Evolutionary conservation across 2,797 vertebrate species (phyloP).

Genomic region (Tiaroga cobitis): DNA sequence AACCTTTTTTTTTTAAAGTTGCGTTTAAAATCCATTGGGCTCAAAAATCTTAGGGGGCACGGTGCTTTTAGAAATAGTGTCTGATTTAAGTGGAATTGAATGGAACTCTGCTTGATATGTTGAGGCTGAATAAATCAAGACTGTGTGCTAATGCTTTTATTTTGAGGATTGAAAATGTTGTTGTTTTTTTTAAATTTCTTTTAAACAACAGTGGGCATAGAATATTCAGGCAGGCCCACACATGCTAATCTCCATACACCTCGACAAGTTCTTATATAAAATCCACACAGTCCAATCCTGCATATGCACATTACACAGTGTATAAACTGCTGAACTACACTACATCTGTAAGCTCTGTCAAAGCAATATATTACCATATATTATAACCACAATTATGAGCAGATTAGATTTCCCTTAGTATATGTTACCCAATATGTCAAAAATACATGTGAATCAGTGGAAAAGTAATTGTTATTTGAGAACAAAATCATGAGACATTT

Average conservation of each 20-base stretch:
- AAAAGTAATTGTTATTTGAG: slow-evolving; percentile 10
- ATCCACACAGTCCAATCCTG: slow-evolving; percentile 47
- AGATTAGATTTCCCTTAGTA: slow-evolving; percentile 45
- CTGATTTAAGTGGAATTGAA: not conserved
- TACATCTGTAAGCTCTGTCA: slow-evolving; percentile 18
- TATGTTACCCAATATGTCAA: slow-evolving; percentile 35
- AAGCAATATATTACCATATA: slow-evolving; percentile 50
- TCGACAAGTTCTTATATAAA: slow-evolving; percentile 60
- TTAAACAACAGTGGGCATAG: slow-evolving; percentile 58
- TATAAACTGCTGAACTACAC: slow-evolving; percentile 36
- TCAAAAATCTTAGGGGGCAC: not conserved
- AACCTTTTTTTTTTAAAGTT: not conserved
- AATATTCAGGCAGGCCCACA: slow-evolving; percentile 64
- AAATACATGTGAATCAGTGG: slow-evolving; percentile 14
- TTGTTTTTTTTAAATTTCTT: not conserved
- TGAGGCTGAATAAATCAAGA: slow-evolving; percentile 1
- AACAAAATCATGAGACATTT: slow-evolving; percentile 25
- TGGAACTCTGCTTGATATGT: slow-evolving; percentile 3
- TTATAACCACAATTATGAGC: slow-evolving; percentile 45
- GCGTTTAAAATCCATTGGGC: not conserved
- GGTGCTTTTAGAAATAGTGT: not conserved
- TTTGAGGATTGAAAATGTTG: slow-evolving; percentile 39
- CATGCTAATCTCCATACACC: slow-evolving; percentile 57
- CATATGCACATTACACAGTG: slow-evolving; percentile 18
- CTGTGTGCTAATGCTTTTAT: slow-evolving; percentile 44